Percentiles rank a stretch among this genome's conserved stretches.
phyloP scores from a whole-genome alignment of 2,797 vertebrate species.

The Erpetoichthys calabaricus region DNA sequence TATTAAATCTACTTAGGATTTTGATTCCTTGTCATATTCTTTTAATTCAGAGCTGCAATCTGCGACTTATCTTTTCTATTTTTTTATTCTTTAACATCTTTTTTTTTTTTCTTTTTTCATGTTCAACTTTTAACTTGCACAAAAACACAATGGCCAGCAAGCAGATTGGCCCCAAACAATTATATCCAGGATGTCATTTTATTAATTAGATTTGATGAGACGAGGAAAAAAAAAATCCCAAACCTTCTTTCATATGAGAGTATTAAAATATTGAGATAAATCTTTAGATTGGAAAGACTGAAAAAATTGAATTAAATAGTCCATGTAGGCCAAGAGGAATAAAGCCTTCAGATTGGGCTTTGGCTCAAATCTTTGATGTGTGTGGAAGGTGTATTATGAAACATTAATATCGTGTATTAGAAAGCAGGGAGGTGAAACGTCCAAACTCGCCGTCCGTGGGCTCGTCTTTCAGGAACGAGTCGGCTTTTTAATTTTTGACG shows the following conservation, averaged over 20 bases:
- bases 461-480: too few species aligned
- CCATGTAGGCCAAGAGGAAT: conserved; percentile 53
- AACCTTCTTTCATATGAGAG: conserved; percentile 29
- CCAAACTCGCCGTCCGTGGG: too few species aligned
- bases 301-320: conserved; percentile 54
- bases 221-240: conserved; percentile 38
- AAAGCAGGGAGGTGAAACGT: too few species aligned
- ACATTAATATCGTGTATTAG: conserved; percentile 2
- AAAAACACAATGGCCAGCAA: not conserved
- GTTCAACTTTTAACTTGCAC: not conserved
- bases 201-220: conserved; percentile 54
- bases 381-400: conserved; percentile 28
- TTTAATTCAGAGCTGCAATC: conserved; percentile 52
- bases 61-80: conserved; percentile 49
- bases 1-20: conserved; percentile 61
- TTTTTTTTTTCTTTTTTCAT: not conserved
- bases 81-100: conserved; percentile 36
- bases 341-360: conserved; percentile 44
- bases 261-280: conserved; percentile 57
- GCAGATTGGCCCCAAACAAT: conserved; percentile 26
- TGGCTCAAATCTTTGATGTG: conserved; percentile 46
- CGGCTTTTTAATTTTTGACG: too few species aligned
- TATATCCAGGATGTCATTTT: conserved; percentile 46
- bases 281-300: conserved; percentile 54
- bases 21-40: conserved; percentile 57